Base-by-base conservation (phyloP, 2,797 vertebrate species). In the Sebastes oblongus region DNA sequence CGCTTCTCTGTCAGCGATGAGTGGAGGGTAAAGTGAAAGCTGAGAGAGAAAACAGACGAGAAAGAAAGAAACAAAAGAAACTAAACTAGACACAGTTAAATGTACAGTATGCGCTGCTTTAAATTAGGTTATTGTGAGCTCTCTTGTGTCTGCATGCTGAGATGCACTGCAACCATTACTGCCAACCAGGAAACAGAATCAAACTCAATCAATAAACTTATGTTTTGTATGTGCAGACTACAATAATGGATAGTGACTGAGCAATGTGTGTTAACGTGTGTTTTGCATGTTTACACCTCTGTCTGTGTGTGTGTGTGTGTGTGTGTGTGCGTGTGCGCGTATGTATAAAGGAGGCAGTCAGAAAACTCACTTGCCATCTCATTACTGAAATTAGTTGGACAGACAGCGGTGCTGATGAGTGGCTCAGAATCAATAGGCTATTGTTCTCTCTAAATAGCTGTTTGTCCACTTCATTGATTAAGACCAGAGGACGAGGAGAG, bases 381-480 rank as follows among this genome's bases (percentile, higher is more conserved):
- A 89, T 90, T 89, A 89, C 84, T 90, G 86, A 85, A 93, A 93
- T 93, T 77, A 94, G 92, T 92, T 78, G 78, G 89, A 92, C 84
- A 89, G 93, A 92, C 89, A 92, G 86, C 55, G 3, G 74, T 42
- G 89, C 86, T 92, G 89, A 93, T 90, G 87, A 94, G 90, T 75
- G 85, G 83, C 86, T 92, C 82, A 66, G 50, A 87, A 93, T 95
- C 93, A 93, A 95, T 95, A 92, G 60, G 79, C 87, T 87, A 93
- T 94, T 92, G 89, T 92, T 88, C 78, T 85, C 88, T 92, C 89
- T 93, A 93, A 95, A 95, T 91, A 93, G 92, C 89, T 84, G 94
- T 95, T 95, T 95, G 93, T 95, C 93, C 90, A 90, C 90, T 85
- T 88, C 91, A 94, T 94, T 94, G 93, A 94, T 93, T 92, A 92